Conservation (phyloP, 2,113 vertebrate species). For the Gymnobelideus leadbeateri region DNA sequence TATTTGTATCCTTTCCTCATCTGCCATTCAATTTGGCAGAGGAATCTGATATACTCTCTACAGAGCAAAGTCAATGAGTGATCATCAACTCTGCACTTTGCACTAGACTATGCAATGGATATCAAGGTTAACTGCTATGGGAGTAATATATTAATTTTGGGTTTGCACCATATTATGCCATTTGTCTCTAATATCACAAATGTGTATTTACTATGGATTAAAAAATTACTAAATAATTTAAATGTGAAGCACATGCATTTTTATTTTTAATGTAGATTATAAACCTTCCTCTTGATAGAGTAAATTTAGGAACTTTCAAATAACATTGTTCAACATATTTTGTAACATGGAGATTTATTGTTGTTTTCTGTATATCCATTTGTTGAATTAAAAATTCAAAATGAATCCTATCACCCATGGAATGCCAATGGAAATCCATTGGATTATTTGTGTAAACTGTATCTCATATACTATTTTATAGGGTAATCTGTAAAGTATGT, state of each 20-base stretch:
- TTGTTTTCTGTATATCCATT: not conserved
- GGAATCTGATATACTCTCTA: slow-evolving; percentile 22
- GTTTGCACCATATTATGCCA: not conserved
- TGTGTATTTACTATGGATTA: not conserved
- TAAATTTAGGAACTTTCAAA: not conserved
- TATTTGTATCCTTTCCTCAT: slow-evolving; percentile 45
- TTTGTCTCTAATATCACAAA: not conserved
- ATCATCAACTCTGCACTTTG: not conserved
- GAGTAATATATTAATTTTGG: not conserved
- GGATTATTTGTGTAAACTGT: not conserved
- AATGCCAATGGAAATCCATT: not conserved
- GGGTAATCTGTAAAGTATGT: not conserved
- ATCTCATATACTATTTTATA: not conserved
- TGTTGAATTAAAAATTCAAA: not conserved
- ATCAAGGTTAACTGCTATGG: not conserved
- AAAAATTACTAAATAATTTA: not conserved
- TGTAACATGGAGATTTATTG: not conserved
- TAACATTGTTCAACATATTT: not conserved
- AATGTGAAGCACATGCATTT: not conserved
- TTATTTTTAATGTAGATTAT: not conserved
- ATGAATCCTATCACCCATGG: not conserved
- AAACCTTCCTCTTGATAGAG: not conserved
- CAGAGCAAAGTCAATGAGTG: not conserved
- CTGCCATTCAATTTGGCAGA: slow-evolving; percentile 19
- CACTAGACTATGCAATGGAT: not conserved